Base-by-base conservation (phyloP, 1,140 invertebrate species). In the Asobara japonica region DNA sequence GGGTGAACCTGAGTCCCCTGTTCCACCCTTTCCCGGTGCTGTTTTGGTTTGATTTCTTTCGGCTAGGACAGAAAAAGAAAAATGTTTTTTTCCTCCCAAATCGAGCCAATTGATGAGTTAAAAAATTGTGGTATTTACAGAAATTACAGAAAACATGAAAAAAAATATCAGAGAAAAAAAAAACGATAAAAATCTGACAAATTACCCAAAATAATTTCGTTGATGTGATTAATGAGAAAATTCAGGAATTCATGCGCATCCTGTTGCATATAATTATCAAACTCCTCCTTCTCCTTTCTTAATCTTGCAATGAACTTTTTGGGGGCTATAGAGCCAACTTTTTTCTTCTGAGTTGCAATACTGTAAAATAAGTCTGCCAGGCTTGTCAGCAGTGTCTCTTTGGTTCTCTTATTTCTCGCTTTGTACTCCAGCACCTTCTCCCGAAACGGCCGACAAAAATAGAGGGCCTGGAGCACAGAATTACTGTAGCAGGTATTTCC, bases 401-500 rank as follows among this genome's bases (percentile, higher is more conserved):
- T 99, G 75, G 96, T 97, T 85, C 97, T 89, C 86, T 98, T 98
- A 84, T 98, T 98, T 86, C 97, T 97, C 60, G 96, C 96, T 87
- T 99, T 99, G 85, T 99, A 99, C 85, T 98, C 97, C 64, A 99
- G 88, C 27, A 99, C 97, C 89, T 97, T 98, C 81, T 99, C 98
- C 86, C 98, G 91, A 86, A 99, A 99, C 74, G 98, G 98, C 83
- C 97, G 94, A 87, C 98, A 99, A 86, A 99, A 99, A 86, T 99
- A 99, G 67, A 99, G 90, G 18, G 98, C 98, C 92, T 99, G 98
- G 68, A 99, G 90, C 67, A 99, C 98, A 41, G 97, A 99, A 89
- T 99, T 99, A 85, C 97, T 98, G 84, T 99, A 99, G 88, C 98
- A 99, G 8, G 98, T 99, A 88, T 99, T 99, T 68, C 98, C 98